Evolutionary conservation across 2,797 vertebrate genomes (phyloP).

Genomic region (Chelonia mydas): DNA sequence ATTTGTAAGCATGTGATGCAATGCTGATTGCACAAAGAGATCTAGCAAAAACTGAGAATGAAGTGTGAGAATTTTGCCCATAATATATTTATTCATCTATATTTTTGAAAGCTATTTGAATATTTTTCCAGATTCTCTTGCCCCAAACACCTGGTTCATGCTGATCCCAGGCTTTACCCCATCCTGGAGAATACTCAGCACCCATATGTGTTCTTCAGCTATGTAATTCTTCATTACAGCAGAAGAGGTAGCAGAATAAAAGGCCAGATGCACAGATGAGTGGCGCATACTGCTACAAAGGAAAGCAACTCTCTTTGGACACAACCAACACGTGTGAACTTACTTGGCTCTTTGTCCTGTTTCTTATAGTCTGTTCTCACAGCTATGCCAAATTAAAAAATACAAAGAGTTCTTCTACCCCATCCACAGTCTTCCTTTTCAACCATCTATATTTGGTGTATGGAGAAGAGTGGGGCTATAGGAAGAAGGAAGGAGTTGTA

Average conservation of each 20-base stretch:
- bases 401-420: rapidly evolving
- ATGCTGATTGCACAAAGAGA: not conserved
- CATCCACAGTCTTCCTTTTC: not conserved
- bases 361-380: constrained; percentile 27
- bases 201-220: not conserved
- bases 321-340: constrained; percentile 49
- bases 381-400: constrained; percentile 30
- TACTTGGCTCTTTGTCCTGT: constrained; percentile 52
- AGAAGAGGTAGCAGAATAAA: constrained; percentile 70
- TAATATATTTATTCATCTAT: not conserved
- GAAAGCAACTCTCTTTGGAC: constrained; percentile 61
- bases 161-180: not conserved
- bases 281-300: constrained; percentile 40
- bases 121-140: constrained; percentile 23
- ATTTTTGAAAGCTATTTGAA: not conserved
- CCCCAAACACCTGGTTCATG: not conserved
- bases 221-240: constrained; percentile 55
- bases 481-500: not conserved
- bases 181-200: not conserved
- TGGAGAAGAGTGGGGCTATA: not conserved
- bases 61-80: not conserved
- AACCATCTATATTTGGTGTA: not conserved
- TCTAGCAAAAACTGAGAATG: constrained; percentile 9
- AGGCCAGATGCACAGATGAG: constrained; percentile 69
- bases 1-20: not conserved